Evolutionary conservation across 2,113 vertebrate species (phyloP), one percentile per base, ranked within the genome.

Genomic region (Fulmarus glacialis): DNA sequence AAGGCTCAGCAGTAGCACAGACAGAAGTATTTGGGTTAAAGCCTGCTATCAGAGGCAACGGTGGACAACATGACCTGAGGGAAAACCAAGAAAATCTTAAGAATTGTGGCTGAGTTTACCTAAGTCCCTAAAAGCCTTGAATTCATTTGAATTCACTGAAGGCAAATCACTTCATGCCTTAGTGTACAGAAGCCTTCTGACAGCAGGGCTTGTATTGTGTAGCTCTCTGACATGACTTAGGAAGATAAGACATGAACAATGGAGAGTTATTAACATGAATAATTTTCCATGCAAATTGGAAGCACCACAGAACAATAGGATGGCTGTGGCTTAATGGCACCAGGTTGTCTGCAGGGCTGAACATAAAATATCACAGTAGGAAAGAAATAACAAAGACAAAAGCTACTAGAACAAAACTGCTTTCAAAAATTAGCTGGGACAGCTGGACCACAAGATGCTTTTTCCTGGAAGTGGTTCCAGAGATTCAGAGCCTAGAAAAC

Each of bases 191-290:
- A 91, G 62, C 58, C 77, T 93, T 75, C 48, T 93, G 83, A 78
- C 70, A 70, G 86, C 27, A 87, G 52, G 30, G 58, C 53, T 95
- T 43, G 38, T 34, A 86, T 84, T 92, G 59, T 78, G 50, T 30
- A 80, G 90, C 67, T 89, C 59, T 77, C 88, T 72, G 78, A 92
- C 82, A 52, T 55, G 87, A 91, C 82, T 95, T 78, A 74, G 72
- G 86, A 84, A 95, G 92, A 96, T 95, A 93, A 95, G 67, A 91
- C 20, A 29, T 9, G 90, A 92, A 97, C 86, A 97, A 96, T 93
- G 67, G 71, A 81, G 62, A 92, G 71, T 90, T 94, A 90, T 90
- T 94, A 95, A 90, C 67, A 36, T 83, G 95, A 93, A 79, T 96
- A 81, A 95, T 93, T 90, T 89, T 78, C 67, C 60, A 75, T 95